Percentiles rank a stretch among this genome's conserved stretches.
These are phyloP conservation scores for Plagodis pulveraria DNA, from an alignment of 2,888 invertebrate species.

Conservation along the genomic window DNA sequence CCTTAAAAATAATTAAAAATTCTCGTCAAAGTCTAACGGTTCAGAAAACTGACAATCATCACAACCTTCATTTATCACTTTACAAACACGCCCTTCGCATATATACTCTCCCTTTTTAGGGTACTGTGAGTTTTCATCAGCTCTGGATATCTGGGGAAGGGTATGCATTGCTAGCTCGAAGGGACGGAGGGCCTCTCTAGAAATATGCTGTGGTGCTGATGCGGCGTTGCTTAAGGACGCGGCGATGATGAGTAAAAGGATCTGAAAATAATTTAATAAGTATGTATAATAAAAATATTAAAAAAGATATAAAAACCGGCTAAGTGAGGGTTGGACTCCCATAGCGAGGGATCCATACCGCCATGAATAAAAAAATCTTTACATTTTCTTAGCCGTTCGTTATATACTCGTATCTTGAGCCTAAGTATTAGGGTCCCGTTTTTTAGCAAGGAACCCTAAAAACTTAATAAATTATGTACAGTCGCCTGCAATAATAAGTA, in stretches of 20 bases:
- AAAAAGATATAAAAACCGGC: too few species aligned
- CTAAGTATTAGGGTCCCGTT: too few species aligned
- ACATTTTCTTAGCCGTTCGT: too few species aligned
- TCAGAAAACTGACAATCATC: conserved; percentile 52
- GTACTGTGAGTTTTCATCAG: conserved; percentile 33
- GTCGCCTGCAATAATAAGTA: too few species aligned
- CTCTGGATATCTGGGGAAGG: conserved; percentile 56
- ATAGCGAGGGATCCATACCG: too few species aligned
- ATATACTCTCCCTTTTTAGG: conserved; percentile 61
- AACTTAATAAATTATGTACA: too few species aligned
- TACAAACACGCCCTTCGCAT: conserved; percentile 52
- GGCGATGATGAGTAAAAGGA: conserved; percentile 31
- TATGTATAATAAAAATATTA: too few species aligned
- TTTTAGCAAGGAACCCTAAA: too few species aligned
- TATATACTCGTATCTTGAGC: too few species aligned
- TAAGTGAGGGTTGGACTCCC: too few species aligned
- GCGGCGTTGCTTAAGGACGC: conserved; percentile 29
- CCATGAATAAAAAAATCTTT: too few species aligned
- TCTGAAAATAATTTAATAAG: conserved; percentile 38
- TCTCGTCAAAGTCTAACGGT: conserved; percentile 39
- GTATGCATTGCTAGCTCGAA: conserved; percentile 53
- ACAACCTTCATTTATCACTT: conserved; percentile 40
- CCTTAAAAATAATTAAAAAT: neutral
- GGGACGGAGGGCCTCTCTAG: conserved; percentile 32
- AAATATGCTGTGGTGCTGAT: conserved; percentile 36